Base-by-base conservation (phyloP, 2,888 invertebrate genomes). In the Cremastinae sp. region DNA sequence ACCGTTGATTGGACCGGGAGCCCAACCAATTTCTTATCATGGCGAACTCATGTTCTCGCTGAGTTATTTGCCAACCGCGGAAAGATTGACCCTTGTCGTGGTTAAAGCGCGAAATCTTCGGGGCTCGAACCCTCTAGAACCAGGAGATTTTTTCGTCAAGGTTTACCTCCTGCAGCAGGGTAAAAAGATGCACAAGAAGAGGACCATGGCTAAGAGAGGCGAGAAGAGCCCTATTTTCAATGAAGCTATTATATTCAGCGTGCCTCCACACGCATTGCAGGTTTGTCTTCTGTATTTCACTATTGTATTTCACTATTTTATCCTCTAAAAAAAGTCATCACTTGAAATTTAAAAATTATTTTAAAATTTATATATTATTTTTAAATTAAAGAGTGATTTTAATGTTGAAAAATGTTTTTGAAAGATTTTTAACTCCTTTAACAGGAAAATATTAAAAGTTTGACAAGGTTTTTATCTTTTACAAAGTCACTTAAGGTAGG, bases 41-140 rank as follows among this genome's bases (percentile, higher is more conserved):
- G 96, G 96, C 5, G 96, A 96, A 87, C 90, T 96, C 16, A 93
- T 96, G 94, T 95, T 96, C 88, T 96, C 96, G 0, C 88, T 96
- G 58, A 95, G 95, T 84, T 96, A 96, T 86, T 91, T 96, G 77
- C 96, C 96, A 14, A 96, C 96, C 2, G 96, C 96, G 7, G 95
- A 96, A 88, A 91, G 96, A 61, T 91, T 96, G 16, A 96, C 95
- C 0, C 92, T 94, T 16, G 94, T 95, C 14, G 92, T 95, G 12
- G 95, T 95, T 0, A 96, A 96, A 89, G 95, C 94, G 0, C 91
- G 95, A 74, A 95, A 94, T 89, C 91, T 96, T 20, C 93, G 92
- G 83, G 93, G 94, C 86, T 88, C 90, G 28, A 90, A 90, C 61
- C 90, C 91, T 53, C 88, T 90, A 75, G 90, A 91, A 64, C 88